A percentile compares a stretch with the other conserved stretches of the same genome.
These are phyloP conservation scores for Protobothrops flavoviridis DNA, from an alignment of 2,113 vertebrate species.

Conservation along the genomic window DNA sequence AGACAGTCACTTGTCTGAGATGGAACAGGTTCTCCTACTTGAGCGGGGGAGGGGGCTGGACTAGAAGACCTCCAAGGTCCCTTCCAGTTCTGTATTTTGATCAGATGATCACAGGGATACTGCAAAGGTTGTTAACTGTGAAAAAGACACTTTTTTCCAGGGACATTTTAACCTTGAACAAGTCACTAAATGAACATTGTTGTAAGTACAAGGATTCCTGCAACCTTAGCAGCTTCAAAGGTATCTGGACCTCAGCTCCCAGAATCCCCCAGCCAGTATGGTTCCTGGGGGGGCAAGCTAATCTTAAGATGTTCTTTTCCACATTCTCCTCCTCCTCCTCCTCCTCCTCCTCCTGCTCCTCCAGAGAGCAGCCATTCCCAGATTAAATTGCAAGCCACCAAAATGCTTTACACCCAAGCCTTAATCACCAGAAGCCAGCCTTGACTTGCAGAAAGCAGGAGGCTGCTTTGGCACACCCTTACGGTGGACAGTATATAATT, in stretches of 20 bases:
- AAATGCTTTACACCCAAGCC: not conserved
- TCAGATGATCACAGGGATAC: too few species aligned
- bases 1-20: too few species aligned
- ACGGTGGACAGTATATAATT: conserved; percentile 10
- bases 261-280: not conserved
- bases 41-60: too few species aligned
- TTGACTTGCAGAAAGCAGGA: conserved; percentile 15
- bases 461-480: not conserved
- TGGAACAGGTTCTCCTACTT: too few species aligned
- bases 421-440: conserved; percentile 11
- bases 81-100: too few species aligned
- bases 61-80: too few species aligned
- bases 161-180: too few species aligned
- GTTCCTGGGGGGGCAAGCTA: too few species aligned
- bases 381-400: not conserved
- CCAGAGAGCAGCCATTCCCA: not conserved
- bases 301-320: not conserved
- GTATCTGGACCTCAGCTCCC: not conserved
- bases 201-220: not conserved
- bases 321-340: not conserved
- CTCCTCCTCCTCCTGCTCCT: not conserved
- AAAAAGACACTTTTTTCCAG: too few species aligned
- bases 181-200: too few species aligned
- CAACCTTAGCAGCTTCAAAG: not conserved
- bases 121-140: too few species aligned